Base-by-base conservation (phyloP, 1,140 invertebrate genomes). In the Sitodiplosis mosellana region DNA sequence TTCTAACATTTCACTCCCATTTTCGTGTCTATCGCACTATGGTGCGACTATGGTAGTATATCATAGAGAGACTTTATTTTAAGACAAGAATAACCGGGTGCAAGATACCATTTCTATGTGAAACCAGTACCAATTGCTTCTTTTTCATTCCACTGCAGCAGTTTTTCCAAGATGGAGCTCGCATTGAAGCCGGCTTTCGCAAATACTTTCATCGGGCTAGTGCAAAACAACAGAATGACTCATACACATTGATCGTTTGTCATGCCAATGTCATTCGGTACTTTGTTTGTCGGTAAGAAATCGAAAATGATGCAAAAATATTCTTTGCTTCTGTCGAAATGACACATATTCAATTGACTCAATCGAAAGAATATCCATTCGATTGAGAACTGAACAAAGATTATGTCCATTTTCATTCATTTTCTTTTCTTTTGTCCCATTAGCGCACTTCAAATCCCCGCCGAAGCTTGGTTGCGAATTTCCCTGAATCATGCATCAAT, bases 261-360 rank as follows among this genome's bases (percentile, higher is more conserved):
- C 95, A 99, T 69, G 93, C 87, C 12, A 99, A 99, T 69, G 93
- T 99, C 11, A 99, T 99, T 55, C 70, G 95, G 49, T 99, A 95
- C 68, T 95, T 98, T 69, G 80, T 95, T 15, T 98, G 93, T 71
- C 78, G 88, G 88, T 91, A 64, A 69, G 64, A 67, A 40, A 37
- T 12, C 15, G 15, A 46, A 2, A 48, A 3, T 6, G 12, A 38
- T 34, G 14, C 14, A 34, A 34, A 34, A 34, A 8, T 14, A 14
- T 34, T 34, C 33, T 34, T 34, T 7, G 14, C 33, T 14, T 8
- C 14, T 8, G 33, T 34, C 7, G 7, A 34, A 34, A 8, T 34
- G 7, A 34, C 33, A 14, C 14, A 34, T 14, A 34, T 8, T 34
- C 14, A 34, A 8, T 34, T 36, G 34, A 10, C 34, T 36, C 8